Percentiles rank a stretch among this genome's conserved stretches.
phyloP scores from a whole-genome alignment of 2,113 vertebrate genomes.

The Plectropomus leopardus region DNA sequence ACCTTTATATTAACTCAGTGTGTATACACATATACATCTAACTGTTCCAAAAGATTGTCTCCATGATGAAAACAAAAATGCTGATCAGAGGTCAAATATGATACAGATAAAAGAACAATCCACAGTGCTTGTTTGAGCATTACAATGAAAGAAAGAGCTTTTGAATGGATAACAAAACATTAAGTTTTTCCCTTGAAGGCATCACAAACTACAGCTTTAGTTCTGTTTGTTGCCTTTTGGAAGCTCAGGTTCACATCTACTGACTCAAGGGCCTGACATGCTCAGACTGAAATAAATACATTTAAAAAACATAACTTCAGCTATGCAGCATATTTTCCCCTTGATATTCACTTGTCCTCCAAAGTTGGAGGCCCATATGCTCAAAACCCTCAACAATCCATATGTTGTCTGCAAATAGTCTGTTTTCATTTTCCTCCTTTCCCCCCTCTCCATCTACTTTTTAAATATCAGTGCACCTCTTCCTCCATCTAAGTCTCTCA shows the following conservation, averaged over 20 bases:
- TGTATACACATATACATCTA: background rate
- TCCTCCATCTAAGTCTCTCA: slow-evolving; percentile 39
- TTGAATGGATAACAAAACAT: slow-evolving; percentile 1
- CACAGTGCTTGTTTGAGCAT: background rate
- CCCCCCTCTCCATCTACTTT: slow-evolving; percentile 30
- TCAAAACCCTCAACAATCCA: slow-evolving; percentile 30
- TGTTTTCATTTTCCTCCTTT: slow-evolving; percentile 21
- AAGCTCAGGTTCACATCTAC: slow-evolving; percentile 27
- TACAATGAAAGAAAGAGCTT: background rate
- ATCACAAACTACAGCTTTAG: background rate
- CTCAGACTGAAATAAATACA: slow-evolving; percentile 2
- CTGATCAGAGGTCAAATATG: background rate
- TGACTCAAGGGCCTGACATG: slow-evolving; percentile 8
- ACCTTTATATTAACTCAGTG: background rate
- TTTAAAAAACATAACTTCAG: background rate
- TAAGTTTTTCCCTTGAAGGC: background rate
- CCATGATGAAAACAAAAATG: background rate
- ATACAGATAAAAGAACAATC: background rate
- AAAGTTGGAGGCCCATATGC: slow-evolving; percentile 30
- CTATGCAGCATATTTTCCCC: slow-evolving; percentile 6
- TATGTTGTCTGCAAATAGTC: slow-evolving; percentile 37
- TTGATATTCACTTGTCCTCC: slow-evolving; percentile 40
- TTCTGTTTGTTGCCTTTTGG: background rate
- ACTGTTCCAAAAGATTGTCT: background rate
- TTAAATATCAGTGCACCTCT: slow-evolving; percentile 47